A percentile compares a stretch with the other conserved stretches of the same genome.
phyloP scores from a whole-genome alignment of 2,797 vertebrate genomes.

The Esox masquinongy region DNA sequence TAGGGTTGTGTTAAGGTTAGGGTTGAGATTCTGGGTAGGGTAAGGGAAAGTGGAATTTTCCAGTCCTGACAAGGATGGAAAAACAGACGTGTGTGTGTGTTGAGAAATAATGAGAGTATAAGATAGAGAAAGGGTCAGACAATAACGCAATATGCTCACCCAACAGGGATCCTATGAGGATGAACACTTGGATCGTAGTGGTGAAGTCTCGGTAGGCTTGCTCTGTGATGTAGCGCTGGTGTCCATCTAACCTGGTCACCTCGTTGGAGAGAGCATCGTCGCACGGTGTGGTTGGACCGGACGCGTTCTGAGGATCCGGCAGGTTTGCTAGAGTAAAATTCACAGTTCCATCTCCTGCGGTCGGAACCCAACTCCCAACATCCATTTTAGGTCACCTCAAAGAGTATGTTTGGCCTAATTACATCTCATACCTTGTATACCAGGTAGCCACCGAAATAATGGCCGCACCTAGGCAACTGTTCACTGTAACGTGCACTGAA shows the following conservation, averaged over 20 bases:
- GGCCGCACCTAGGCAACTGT: not conserved
- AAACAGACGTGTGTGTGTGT: not conserved
- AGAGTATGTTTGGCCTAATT: not conserved
- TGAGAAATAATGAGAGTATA: not conserved
- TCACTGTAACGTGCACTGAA: not conserved
- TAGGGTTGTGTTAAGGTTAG: no score
- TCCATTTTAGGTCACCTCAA: conserved; percentile 63
- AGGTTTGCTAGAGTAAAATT: conserved; percentile 67
- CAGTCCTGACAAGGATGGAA: not conserved
- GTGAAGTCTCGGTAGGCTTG: conserved; percentile 90
- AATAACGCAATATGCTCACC: conserved; percentile 69
- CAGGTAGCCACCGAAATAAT: not conserved
- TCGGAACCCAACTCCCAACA: conserved; percentile 69
- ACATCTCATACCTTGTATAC: conserved; percentile 7
- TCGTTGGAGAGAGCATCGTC: conserved; percentile 64
- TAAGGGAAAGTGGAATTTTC: no score
- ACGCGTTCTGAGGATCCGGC: conserved; percentile 71
- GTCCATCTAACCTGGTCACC: conserved; percentile 37
- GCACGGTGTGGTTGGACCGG: conserved; percentile 71
- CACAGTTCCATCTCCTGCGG: conserved; percentile 67
- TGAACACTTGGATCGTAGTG: conserved; percentile 85
- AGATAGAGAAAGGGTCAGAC: not conserved
- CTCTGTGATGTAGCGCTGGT: conserved; percentile 65
- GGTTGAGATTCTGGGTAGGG: no score
- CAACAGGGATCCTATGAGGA: conserved; percentile 90